Conservation (phyloP, 2,113 vertebrate species). For the Brachypodius melanocephalos region DNA sequence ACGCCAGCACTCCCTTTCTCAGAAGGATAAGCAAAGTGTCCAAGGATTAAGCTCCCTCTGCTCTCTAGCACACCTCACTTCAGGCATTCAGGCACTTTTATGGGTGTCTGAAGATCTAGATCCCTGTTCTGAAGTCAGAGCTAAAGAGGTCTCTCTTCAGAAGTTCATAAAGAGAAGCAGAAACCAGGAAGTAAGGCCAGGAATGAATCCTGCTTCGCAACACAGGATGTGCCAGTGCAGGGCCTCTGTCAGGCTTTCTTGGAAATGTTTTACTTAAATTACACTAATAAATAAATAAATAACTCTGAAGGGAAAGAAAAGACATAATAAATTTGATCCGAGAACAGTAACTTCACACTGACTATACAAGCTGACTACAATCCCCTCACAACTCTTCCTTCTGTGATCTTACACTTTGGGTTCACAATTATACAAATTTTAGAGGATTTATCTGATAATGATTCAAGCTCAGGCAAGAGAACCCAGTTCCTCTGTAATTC, state of each 20-base stretch:
- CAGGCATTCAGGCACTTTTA: background rate
- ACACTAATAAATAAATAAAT: background rate
- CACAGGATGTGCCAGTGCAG: background rate
- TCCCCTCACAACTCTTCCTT: background rate
- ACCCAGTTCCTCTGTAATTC: background rate
- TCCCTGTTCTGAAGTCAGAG: background rate
- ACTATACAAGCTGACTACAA: background rate
- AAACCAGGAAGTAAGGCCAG: constrained; percentile 19
- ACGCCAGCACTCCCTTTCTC: background rate
- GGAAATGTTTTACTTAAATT: background rate
- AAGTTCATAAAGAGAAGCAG: background rate
- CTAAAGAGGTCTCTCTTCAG: background rate
- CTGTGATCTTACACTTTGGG: background rate
- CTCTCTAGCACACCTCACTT: background rate
- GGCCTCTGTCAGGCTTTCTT: background rate
- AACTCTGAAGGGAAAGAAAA: background rate
- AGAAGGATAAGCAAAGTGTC: background rate
- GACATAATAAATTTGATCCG: background rate
- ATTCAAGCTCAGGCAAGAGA: background rate
- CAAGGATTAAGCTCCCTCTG: background rate
- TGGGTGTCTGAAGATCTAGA: background rate
- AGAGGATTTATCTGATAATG: background rate
- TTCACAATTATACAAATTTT: background rate
- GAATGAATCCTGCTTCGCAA: background rate
- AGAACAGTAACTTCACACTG: background rate